Evolutionary conservation across 2,113 vertebrate genomes (phyloP).

Genomic region (Amblyornis subalaris): DNA sequence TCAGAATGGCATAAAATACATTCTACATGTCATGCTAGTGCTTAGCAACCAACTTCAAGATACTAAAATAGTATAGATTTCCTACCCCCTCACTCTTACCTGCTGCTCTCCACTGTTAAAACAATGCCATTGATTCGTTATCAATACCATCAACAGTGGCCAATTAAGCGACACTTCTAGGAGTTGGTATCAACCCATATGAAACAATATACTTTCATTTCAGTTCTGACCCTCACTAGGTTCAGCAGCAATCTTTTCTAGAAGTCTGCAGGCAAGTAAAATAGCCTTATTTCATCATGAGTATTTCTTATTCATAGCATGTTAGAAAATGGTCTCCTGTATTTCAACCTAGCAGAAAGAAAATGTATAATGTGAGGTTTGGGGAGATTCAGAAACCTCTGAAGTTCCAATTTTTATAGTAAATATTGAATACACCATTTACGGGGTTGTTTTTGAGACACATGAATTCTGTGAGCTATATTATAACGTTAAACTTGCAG

Average conservation of each 20-base stretch:
- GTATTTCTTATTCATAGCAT: background rate
- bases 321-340: background rate
- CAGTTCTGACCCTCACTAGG: background rate
- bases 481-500: background rate
- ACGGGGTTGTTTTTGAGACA: background rate
- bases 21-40: background rate
- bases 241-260: background rate
- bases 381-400: background rate
- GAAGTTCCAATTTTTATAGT: background rate
- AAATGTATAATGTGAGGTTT: background rate
- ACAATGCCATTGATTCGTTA: background rate
- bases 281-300: background rate
- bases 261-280: background rate
- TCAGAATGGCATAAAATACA: background rate
- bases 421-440: background rate
- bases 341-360: background rate
- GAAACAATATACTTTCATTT: background rate
- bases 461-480: background rate
- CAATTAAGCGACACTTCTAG: background rate
- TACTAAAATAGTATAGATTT: background rate
- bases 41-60: constrained; percentile 24
- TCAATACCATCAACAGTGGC: background rate
- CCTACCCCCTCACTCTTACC: background rate
- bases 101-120: background rate
- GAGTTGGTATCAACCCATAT: background rate